Evolutionary conservation across 2,113 vertebrate genomes (phyloP).

Genomic region (Mus pahari): DNA sequence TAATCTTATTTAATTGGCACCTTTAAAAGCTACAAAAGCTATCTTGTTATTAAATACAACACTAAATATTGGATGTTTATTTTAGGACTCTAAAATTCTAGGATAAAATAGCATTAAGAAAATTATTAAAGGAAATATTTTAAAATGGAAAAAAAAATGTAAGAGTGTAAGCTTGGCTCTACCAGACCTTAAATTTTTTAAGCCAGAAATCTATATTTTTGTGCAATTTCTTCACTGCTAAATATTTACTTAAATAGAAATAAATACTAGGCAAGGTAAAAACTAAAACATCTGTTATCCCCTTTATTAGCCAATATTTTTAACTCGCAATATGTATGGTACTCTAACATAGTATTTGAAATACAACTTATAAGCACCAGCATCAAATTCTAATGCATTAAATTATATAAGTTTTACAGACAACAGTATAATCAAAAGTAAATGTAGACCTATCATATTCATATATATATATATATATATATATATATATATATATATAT

Average conservation of each 20-base stretch:
- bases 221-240: constrained; percentile 18
- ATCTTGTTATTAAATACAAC: constrained; percentile 26
- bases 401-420: not conserved
- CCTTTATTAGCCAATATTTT: not conserved
- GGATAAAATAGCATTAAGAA: not conserved
- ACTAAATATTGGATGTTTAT: not conserved
- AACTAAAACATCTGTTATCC: not conserved
- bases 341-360: constrained; percentile 32
- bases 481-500: not conserved
- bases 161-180: not conserved
- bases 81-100: not conserved
- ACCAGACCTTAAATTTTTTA: not conserved
- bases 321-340: not conserved
- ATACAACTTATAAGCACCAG: not conserved
- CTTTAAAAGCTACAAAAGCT: not conserved
- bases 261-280: constrained; percentile 41
- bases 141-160: constrained; percentile 31
- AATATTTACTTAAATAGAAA: constrained; percentile 41
- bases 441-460: not conserved
- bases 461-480: not conserved
- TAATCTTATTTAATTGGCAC: not conserved
- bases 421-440: constrained; percentile 2
- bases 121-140: not conserved
- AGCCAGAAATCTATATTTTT: not conserved
- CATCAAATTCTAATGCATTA: constrained; percentile 28